Conservation (phyloP, 2,888 invertebrate genomes). For the Drosophila borborema region DNA sequence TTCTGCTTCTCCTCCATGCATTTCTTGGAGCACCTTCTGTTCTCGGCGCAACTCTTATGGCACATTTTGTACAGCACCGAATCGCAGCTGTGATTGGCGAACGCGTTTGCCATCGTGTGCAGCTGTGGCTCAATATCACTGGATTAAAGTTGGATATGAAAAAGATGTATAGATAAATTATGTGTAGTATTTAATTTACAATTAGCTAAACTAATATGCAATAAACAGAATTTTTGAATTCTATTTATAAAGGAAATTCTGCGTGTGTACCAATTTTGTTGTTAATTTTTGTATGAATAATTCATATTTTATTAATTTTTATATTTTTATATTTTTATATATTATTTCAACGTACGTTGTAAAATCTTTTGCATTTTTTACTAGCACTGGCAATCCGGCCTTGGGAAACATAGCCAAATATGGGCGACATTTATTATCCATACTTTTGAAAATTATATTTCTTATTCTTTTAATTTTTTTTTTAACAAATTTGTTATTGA, state of each 20-base stretch:
- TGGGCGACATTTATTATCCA: background rate
- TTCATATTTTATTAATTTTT: no score
- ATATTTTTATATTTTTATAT: no score
- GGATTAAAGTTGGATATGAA: background rate
- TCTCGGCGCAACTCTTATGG: background rate
- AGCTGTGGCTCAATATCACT: constrained; percentile 10
- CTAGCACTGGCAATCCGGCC: background rate
- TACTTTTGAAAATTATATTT: background rate
- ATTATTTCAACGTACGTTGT: background rate
- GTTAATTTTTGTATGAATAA: no score
- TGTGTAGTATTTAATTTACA: no score
- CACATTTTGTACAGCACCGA: constrained; percentile 17
- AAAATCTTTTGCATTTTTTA: constrained; percentile 1
- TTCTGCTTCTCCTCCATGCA: background rate
- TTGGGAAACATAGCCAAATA: constrained; percentile 15
- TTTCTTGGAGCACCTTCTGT: background rate
- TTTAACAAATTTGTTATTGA: background rate
- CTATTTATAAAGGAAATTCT: no score
- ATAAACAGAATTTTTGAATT: no score
- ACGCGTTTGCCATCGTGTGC: background rate
- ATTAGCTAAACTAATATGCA: no score
- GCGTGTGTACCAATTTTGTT: no score
- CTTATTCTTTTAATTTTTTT: no score
- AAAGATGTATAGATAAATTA: background rate
- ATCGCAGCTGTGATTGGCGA: background rate